Conservation (phyloP, 2,888 invertebrate genomes). For the Linhomoeus sp. region DNA sequence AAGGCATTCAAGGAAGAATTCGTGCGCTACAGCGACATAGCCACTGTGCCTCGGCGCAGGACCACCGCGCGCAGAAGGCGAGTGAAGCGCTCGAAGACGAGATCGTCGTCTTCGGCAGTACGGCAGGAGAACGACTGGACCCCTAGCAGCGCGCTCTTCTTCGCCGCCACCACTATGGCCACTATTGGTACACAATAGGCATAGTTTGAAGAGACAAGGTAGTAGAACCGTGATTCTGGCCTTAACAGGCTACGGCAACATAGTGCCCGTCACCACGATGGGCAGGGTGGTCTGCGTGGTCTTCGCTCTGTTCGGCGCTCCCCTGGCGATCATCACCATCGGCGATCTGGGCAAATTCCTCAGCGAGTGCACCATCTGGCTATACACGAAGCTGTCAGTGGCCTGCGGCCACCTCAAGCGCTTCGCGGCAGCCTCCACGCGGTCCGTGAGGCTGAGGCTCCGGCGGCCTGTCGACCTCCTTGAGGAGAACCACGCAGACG, state of each 20-base stretch:
- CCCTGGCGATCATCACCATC: constrained; percentile 26
- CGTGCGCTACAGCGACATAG: constrained; percentile 8
- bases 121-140: too few relatives aligned
- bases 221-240: too few relatives aligned
- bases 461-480: too few relatives aligned
- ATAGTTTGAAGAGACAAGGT: too few relatives aligned
- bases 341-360: constrained; percentile 26
- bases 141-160: constrained; percentile 21
- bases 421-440: too few relatives aligned
- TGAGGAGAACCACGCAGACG: too few relatives aligned
- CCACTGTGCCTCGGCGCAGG: too few relatives aligned
- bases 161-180: constrained; percentile 27
- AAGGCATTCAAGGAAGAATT: constrained; percentile 24
- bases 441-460: too few relatives aligned
- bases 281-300: constrained; percentile 25
- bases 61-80: too few relatives aligned
- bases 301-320: constrained; percentile 26
- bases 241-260: constrained; percentile 26
- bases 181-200: constrained; percentile 24
- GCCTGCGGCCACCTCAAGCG: too few relatives aligned
- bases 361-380: constrained; percentile 26
- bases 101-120: constrained; percentile 11
- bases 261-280: constrained; percentile 23
- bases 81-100: neutral
- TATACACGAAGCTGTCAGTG: constrained; percentile 17